Conservation (phyloP, 2,113 vertebrate genomes). For the Corynorhinus townsendii region DNA sequence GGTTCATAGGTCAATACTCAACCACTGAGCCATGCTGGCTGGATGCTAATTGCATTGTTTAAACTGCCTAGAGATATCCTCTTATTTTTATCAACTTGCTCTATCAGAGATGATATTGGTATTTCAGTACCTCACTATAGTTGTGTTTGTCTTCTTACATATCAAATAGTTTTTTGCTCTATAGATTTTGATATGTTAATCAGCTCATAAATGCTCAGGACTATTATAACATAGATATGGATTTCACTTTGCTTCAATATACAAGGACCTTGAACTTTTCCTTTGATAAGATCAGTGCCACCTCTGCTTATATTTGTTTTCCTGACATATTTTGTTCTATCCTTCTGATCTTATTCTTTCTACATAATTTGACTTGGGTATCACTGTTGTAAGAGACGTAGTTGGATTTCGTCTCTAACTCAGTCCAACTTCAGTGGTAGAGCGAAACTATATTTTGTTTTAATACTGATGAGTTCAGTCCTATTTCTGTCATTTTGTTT, state of each 20-base stretch:
- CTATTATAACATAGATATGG: not conserved
- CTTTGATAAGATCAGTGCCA: not conserved
- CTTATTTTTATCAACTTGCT: not conserved
- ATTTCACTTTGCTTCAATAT: slow-evolving; percentile 13
- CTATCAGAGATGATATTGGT: not conserved
- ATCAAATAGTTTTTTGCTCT: not conserved
- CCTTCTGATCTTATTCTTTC: not conserved
- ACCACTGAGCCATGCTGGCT: too few species aligned
- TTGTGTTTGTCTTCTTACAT: not conserved
- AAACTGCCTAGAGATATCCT: not conserved
- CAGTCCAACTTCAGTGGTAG: not conserved
- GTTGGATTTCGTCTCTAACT: not conserved
- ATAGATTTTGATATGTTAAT: slow-evolving; percentile 15
- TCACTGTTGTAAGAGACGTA: not conserved
- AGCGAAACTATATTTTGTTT: not conserved
- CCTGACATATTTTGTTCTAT: not conserved
- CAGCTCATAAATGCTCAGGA: not conserved
- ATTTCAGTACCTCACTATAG: not conserved
- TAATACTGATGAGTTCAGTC: not conserved
- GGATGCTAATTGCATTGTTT: not conserved
- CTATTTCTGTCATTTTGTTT: not conserved
- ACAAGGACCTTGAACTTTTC: slow-evolving; percentile 38
- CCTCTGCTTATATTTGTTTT: not conserved
- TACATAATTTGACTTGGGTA: slow-evolving; percentile 5
- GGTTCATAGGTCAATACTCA: too few species aligned